Evolutionary conservation across 35 echinoderm and acorn worm species (phyloP).

Genomic region (Chiridota heheva): DNA sequence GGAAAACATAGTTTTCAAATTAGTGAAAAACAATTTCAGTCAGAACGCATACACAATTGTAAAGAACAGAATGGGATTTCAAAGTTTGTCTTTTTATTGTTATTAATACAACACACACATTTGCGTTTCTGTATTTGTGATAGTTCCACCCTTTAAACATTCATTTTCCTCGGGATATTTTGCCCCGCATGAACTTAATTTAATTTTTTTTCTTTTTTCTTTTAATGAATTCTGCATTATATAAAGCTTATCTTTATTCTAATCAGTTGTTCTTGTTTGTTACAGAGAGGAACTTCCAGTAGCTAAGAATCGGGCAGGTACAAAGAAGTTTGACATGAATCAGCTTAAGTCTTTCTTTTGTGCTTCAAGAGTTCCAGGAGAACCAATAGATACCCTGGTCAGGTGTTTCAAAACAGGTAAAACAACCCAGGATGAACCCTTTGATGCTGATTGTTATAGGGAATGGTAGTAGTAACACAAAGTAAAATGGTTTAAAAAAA

Average conservation of each 20-base stretch:
- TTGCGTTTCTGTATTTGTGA: not conserved
- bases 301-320: conserved; percentile 55
- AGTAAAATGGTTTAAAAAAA: no score
- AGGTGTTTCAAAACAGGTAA: conserved; percentile 84
- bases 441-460: not conserved
- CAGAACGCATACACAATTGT: no score
- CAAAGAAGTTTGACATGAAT: conserved; percentile 55
- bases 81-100: no score
- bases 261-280: not conserved
- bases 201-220: not conserved
- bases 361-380: conserved; percentile 53
- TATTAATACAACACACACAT: not conserved
- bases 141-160: no score
- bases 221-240: not conserved
- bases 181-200: not conserved
- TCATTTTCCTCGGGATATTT: not conserved
- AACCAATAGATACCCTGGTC: conserved; percentile 37
- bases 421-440: no score
- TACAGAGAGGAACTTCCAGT: conserved; percentile 65
- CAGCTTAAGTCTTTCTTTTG: conserved; percentile 66
- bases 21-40: no score
- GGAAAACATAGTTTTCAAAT: no score
- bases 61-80: no score
- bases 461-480: no score
- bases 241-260: no score